Percentiles rank a stretch among this genome's conserved stretches.
Evolutionary conservation across 1,140 invertebrate genomes (phyloP).

Genomic region (Leptopilina boulardi): DNA sequence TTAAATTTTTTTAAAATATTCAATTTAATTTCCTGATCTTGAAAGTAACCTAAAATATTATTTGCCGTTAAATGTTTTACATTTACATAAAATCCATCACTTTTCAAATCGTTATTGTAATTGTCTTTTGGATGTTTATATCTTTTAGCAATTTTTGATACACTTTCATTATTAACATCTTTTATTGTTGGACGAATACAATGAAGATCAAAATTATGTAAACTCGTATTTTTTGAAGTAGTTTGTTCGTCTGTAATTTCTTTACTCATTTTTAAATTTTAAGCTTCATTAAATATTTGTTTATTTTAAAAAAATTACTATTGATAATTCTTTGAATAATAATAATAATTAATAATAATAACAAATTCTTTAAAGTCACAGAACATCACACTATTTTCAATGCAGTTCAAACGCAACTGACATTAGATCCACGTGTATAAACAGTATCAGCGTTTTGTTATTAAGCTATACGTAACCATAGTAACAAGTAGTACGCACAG

Average conservation of each 20-base stretch:
- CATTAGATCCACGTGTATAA: too few relatives aligned
- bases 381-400: not conserved
- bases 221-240: not conserved
- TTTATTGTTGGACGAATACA: conserved; percentile 55
- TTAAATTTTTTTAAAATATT: conserved; percentile 22
- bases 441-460: not conserved
- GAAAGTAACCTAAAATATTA: conserved; percentile 56
- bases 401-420: not conserved
- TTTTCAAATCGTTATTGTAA: conserved; percentile 41
- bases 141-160: conserved; percentile 50
- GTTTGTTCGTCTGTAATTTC: not conserved
- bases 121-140: conserved; percentile 29
- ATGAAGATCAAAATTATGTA: conserved; percentile 51
- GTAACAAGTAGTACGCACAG: not conserved
- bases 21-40: conserved; percentile 50
- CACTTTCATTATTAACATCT: conserved; percentile 44
- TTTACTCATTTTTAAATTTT: not conserved
- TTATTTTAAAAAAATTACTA: not conserved
- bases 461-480: not conserved
- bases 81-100: conserved; percentile 67
- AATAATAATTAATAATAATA: too few relatives aligned
- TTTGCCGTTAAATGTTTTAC: conserved; percentile 60
- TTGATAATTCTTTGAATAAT: not conserved
- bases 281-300: not conserved
- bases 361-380: too few relatives aligned